Conservation (phyloP, 2,888 invertebrate species). For the Macropis europaea region DNA sequence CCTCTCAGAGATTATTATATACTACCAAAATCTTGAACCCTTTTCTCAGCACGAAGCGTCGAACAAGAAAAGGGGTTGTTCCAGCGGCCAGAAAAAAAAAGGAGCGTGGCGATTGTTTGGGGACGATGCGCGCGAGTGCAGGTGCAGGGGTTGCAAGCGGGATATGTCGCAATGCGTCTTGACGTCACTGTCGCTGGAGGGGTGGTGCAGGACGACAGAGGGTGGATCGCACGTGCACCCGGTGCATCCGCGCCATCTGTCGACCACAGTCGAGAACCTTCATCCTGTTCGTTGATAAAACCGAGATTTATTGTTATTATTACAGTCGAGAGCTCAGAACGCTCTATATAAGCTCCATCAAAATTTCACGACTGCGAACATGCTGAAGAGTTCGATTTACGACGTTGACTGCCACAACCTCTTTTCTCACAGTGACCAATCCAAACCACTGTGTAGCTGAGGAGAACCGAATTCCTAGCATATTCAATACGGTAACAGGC, state of each 20-base stretch:
- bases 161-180: conserved; percentile 79
- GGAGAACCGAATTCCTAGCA: no score
- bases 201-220: conserved; percentile 38
- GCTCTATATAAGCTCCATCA: no score
- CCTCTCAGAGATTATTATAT: no score
- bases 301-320: conserved; percentile 23
- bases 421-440: no score
- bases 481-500: no score
- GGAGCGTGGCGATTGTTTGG: conserved; percentile 27
- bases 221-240: conserved; percentile 59
- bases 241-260: conserved; percentile 61
- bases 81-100: not conserved
- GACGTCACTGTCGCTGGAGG: conserved; percentile 70
- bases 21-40: no score
- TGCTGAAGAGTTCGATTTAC: no score
- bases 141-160: conserved; percentile 45
- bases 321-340: no score
- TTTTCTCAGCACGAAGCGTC: not conserved
- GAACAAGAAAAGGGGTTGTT: not conserved
- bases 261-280: conserved; percentile 13
- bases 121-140: conserved; percentile 10
- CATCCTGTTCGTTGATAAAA: conserved; percentile 39
- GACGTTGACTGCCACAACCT: no score
- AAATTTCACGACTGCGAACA: no score
- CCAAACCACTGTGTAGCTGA: no score